Evolutionary conservation across 2,888 invertebrate species (phyloP).

Genomic region (Chalcosyrphus nemorum): DNA sequence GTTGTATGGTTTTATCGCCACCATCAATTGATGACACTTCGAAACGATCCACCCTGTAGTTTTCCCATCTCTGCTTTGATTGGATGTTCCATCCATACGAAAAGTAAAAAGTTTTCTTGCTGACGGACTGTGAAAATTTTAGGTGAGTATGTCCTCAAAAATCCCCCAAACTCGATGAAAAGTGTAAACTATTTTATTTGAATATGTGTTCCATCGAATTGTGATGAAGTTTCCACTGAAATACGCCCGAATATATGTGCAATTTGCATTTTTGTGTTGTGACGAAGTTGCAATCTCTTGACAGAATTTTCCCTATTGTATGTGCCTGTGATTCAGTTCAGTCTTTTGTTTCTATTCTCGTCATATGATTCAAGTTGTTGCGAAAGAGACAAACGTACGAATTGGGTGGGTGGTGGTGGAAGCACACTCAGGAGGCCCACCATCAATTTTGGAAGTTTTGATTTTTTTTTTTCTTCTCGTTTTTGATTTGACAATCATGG

Average conservation of each 20-base stretch:
- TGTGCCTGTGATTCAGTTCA: slow-evolving; percentile 58
- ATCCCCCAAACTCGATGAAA: slow-evolving; percentile 5
- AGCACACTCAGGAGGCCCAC: slow-evolving; percentile 53
- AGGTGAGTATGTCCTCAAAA: slow-evolving; percentile 74
- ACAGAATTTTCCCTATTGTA: slow-evolving; percentile 58
- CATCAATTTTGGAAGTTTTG: slow-evolving; percentile 73
- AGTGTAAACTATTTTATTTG: slow-evolving; percentile 4
- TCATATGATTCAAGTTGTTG: slow-evolving; percentile 80
- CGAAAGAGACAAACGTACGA: slow-evolving; percentile 67
- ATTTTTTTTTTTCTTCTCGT: slow-evolving; percentile 50
- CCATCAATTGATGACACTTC: slow-evolving; percentile 44
- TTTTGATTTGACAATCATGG: slow-evolving; percentile 10
- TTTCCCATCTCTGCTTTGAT: slow-evolving; percentile 71
- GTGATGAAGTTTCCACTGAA: background rate
- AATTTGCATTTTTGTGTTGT: slow-evolving; percentile 71
- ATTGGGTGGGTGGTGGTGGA: slow-evolving; percentile 73
- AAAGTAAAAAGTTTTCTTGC: slow-evolving; percentile 74
- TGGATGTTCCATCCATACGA: slow-evolving; percentile 75
- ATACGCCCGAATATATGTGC: background rate
- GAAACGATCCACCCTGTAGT: slow-evolving; percentile 49
- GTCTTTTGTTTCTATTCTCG: slow-evolving; percentile 80
- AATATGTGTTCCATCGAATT: background rate
- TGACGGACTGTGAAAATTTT: slow-evolving; percentile 75
- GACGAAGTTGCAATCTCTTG: slow-evolving; percentile 76
- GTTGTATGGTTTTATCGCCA: slow-evolving; percentile 30